These are phyloP conservation scores for Plemyria rubiginata DNA, from an alignment of 2,888 invertebrate species.

Conservation along the genomic window DNA sequence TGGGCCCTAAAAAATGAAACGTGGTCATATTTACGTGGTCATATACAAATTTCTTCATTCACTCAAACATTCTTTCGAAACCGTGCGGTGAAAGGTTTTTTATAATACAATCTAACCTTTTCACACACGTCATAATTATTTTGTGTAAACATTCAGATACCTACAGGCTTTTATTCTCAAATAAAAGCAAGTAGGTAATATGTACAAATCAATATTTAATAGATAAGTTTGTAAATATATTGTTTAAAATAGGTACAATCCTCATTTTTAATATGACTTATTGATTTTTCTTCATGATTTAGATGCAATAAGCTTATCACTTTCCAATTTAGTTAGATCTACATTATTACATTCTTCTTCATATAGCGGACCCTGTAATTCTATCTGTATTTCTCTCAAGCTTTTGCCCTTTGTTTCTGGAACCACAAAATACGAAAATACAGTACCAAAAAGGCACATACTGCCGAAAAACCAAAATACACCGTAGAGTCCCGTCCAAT, in stretches of 20 bases:
- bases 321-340: conserved; percentile 13
- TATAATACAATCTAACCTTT: too few relatives aligned
- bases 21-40: too few relatives aligned
- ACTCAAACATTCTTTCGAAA: too few relatives aligned
- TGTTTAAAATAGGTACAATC: background rate
- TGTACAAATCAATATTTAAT: too few relatives aligned
- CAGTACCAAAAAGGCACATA: conserved; percentile 68
- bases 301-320: background rate
- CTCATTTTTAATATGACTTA: background rate
- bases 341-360: conserved; percentile 35
- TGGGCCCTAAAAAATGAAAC: too few relatives aligned
- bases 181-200: too few relatives aligned
- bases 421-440: conserved; percentile 71
- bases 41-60: too few relatives aligned
- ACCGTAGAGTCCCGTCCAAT: conserved; percentile 72
- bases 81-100: too few relatives aligned
- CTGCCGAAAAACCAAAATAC: conserved; percentile 77
- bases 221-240: too few relatives aligned
- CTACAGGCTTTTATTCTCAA: too few relatives aligned
- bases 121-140: too few relatives aligned
- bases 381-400: conserved; percentile 80
- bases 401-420: conserved; percentile 86
- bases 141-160: too few relatives aligned
- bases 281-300: conserved; percentile 12
- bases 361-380: conserved; percentile 63